Conservation (phyloP, 1,140 invertebrate species). For the Carcinoscorpius rotundicauda region DNA sequence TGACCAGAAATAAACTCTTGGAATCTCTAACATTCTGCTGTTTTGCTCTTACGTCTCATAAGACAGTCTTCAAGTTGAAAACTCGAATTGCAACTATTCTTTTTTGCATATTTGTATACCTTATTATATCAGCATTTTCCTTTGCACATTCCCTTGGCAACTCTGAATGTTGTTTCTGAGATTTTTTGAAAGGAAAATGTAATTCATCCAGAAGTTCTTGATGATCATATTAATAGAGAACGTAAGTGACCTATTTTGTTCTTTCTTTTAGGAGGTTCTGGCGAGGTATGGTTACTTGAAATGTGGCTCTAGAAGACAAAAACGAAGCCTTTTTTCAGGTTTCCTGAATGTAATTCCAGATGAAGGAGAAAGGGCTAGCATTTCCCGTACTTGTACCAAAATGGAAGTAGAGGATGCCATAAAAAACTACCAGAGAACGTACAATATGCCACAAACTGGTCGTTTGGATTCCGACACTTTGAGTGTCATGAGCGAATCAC, state of each 20-base stretch:
- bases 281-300: slow-evolving; percentile 19
- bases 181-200: neutral
- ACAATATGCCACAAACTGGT: neutral
- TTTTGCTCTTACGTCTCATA: too few species aligned
- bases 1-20: too few species aligned
- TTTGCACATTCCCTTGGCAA: too few species aligned
- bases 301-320: slow-evolving; percentile 7
- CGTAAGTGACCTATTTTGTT: neutral
- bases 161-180: too few species aligned
- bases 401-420: slow-evolving; percentile 10
- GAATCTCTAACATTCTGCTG: too few species aligned
- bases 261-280: slow-evolving; percentile 16
- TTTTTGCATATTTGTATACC: too few species aligned
- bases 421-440: neutral
- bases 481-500: neutral
- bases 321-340: neutral
- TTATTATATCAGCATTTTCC: too few species aligned
- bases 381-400: slow-evolving; percentile 3
- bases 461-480: neutral
- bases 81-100: too few species aligned
- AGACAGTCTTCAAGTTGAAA: too few species aligned
- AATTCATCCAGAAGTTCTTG: neutral
- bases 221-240: neutral
- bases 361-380: neutral
- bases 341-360: too few species aligned